Conservation (phyloP, 1,140 invertebrate species). For the Cardiocondyla obscurior region DNA sequence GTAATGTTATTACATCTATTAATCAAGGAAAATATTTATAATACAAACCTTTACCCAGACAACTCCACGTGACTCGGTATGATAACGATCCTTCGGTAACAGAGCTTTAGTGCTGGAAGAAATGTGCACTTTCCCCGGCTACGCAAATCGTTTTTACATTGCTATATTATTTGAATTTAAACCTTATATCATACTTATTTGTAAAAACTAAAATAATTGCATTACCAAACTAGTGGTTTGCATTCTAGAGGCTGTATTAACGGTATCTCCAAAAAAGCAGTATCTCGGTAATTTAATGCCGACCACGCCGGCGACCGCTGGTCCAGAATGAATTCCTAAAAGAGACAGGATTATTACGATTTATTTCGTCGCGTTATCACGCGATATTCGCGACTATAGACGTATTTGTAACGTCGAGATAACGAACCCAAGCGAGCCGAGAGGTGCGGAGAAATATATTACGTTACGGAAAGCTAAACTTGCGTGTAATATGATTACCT, state of each 20-base stretch:
- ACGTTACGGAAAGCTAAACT: neutral
- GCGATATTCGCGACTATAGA: neutral
- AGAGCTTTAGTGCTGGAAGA: constrained; percentile 87
- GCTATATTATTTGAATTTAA: too few species aligned
- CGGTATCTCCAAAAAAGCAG: constrained; percentile 94
- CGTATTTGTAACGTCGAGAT: neutral
- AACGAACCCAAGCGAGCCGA: neutral
- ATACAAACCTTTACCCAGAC: constrained; percentile 90
- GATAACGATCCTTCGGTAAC: constrained; percentile 86
- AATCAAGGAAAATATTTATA: neutral
- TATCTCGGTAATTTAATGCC: constrained; percentile 90
- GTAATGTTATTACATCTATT: neutral
- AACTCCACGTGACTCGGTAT: constrained; percentile 87
- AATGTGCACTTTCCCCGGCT: constrained; percentile 91
- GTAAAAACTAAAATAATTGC: neutral
- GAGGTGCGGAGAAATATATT: neutral
- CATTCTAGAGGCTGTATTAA: constrained; percentile 94
- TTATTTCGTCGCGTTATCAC: neutral
- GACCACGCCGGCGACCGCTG: constrained; percentile 93
- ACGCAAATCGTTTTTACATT: neutral
- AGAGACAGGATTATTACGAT: neutral
- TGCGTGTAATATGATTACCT: constrained; percentile 77
- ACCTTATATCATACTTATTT: neutral
- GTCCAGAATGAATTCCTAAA: constrained; percentile 89
- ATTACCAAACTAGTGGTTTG: constrained; percentile 89